Percentiles rank a stretch among this genome's conserved stretches.
phyloP scores from a whole-genome alignment of 2,888 invertebrate genomes.

The Andrena haemorrhoa region DNA sequence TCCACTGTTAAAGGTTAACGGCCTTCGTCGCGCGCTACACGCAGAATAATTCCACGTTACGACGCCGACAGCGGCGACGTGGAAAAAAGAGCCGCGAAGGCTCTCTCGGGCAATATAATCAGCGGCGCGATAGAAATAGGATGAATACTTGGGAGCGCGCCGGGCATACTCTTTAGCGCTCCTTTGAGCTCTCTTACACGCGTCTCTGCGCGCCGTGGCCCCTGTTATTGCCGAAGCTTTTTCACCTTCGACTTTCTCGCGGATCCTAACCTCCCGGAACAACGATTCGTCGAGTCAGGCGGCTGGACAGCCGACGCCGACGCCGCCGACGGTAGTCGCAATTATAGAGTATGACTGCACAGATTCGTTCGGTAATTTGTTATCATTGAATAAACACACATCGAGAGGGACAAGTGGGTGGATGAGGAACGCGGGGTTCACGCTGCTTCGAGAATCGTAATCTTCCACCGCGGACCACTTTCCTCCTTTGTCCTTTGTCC shows the following conservation, averaged over 20 bases:
- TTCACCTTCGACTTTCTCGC: constrained; percentile 72
- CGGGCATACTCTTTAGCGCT: constrained; percentile 46
- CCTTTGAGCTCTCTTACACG: constrained; percentile 58
- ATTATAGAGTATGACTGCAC: constrained; percentile 83
- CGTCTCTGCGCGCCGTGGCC: constrained; percentile 57
- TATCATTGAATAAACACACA: constrained; percentile 81
- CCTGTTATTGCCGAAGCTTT: constrained; percentile 63
- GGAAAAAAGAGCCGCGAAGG: constrained; percentile 43
- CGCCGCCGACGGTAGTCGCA: constrained; percentile 77
- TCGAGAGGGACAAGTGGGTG: constrained; percentile 68
- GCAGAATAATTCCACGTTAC: constrained; percentile 66
- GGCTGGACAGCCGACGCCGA: constrained; percentile 36
- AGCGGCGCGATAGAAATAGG: constrained; percentile 66
- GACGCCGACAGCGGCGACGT: constrained; percentile 25
- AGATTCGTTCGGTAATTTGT: constrained; percentile 82
- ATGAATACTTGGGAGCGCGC: constrained; percentile 58
- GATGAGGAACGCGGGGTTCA: constrained; percentile 42
- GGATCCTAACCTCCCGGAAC: constrained; percentile 65
- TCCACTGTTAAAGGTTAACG: constrained; percentile 58
- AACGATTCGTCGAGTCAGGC: constrained; percentile 65
- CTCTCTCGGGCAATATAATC: constrained; percentile 51
- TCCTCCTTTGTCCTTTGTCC: constrained; percentile 33
- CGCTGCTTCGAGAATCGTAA: constrained; percentile 45
- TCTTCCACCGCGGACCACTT: constrained; percentile 54
- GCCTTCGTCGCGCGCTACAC: constrained; percentile 53